Conservation (phyloP, 2,797 vertebrate species). For the Melanotaenia parkinsoni region DNA sequence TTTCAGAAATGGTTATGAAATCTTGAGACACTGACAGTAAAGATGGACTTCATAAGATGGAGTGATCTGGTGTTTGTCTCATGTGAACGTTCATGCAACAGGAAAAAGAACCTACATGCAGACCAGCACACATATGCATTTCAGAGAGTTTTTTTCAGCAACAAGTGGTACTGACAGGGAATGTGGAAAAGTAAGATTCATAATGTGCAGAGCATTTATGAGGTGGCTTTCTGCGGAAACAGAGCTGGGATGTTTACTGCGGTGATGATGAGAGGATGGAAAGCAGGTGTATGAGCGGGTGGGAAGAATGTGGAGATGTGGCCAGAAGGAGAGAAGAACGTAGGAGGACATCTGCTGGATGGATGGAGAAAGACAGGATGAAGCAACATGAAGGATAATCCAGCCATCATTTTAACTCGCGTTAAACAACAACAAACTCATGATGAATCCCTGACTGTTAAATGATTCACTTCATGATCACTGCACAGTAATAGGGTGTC, state of each 20-base stretch:
- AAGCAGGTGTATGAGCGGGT: background rate
- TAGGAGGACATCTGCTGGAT: slow-evolving; percentile 11
- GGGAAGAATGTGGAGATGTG: background rate
- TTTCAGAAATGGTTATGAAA: background rate
- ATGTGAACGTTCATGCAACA: background rate
- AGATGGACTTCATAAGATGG: background rate
- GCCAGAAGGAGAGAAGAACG: slow-evolving; percentile 2
- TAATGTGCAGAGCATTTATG: background rate
- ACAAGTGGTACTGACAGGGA: background rate
- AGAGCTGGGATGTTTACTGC: background rate
- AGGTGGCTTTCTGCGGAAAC: background rate
- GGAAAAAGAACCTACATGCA: background rate
- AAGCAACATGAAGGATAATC: too few relatives aligned
- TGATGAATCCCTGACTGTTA: too few relatives aligned
- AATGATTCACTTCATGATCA: too few relatives aligned
- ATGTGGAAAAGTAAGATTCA: too few relatives aligned
- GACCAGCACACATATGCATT: background rate
- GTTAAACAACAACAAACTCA: too few relatives aligned
- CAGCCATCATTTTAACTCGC: too few relatives aligned
- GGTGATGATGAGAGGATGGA: background rate
- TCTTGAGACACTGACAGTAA: background rate
- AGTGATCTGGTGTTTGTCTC: background rate
- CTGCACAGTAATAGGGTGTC: too few relatives aligned
- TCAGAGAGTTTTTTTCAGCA: background rate
- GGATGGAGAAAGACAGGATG: background rate